A percentile compares a stretch with the other conserved stretches of the same genome.
phyloP scores from a whole-genome alignment of 1,140 invertebrate genomes.

The Fopius arisanus region DNA sequence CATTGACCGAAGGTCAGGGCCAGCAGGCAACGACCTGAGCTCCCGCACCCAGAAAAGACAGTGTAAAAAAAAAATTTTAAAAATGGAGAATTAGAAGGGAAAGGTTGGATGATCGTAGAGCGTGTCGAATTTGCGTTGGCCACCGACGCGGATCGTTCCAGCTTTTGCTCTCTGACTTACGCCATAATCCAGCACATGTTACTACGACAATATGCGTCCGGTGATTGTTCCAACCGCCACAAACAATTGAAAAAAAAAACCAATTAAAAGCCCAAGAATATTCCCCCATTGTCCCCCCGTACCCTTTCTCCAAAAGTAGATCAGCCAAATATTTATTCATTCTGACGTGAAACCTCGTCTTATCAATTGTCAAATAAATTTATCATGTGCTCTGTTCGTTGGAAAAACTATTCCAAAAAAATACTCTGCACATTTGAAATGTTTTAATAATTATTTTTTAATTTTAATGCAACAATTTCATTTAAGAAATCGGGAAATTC shows the following conservation, averaged over 20 bases:
- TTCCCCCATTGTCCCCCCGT: neutral
- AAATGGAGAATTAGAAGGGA: conserved; percentile 7
- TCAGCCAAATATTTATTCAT: neutral
- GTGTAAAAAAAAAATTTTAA: neutral
- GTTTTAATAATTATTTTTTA: no score
- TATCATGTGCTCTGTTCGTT: no score
- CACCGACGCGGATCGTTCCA: conserved; percentile 30
- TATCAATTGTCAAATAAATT: no score
- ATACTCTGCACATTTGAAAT: no score
- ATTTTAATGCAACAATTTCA: no score
- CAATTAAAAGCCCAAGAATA: neutral
- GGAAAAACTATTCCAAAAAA: no score
- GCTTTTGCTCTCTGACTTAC: neutral
- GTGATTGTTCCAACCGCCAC: neutral
- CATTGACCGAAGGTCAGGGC: conserved; percentile 5
- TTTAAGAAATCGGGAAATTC: no score
- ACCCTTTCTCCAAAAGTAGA: neutral
- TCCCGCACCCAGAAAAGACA: neutral
- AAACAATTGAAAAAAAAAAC: neutral
- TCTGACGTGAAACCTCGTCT: no score
- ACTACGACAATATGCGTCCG: conserved; percentile 4
- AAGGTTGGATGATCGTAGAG: conserved; percentile 24
- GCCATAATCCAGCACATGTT: neutral
- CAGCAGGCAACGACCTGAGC: neutral
- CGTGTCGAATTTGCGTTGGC: conserved; percentile 22